Evolutionary conservation across 2,113 vertebrate genomes (phyloP).

Genomic region (Nycticebus coucang): DNA sequence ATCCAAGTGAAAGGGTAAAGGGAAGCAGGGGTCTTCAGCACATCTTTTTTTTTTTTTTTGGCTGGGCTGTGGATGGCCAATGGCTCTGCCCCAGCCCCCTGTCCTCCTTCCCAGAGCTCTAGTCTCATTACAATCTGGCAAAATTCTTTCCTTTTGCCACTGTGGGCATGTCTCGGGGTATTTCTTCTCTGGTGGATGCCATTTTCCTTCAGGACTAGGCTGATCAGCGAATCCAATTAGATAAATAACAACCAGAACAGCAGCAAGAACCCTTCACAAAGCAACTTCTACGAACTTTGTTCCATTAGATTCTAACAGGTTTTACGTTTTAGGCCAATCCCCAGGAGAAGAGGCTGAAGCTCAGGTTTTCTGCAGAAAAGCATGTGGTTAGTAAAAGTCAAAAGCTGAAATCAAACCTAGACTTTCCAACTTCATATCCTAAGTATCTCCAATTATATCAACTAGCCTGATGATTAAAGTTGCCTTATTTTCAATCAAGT

Average conservation of each 20-base stretch:
- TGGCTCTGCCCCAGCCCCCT: too few relatives aligned
- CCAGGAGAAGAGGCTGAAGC: background rate
- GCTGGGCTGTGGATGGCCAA: background rate
- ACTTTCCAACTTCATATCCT: background rate
- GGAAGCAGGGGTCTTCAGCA: background rate
- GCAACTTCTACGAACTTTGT: background rate
- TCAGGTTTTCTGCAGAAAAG: background rate
- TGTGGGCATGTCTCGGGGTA: background rate
- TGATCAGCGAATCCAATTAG: background rate
- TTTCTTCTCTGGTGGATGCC: background rate
- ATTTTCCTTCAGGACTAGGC: background rate
- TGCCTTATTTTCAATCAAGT: background rate
- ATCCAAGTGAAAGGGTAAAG: background rate
- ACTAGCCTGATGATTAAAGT: background rate
- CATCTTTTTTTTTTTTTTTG: background rate
- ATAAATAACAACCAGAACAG: background rate
- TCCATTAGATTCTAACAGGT: background rate
- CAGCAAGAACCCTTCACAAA: background rate
- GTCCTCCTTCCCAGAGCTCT: background rate
- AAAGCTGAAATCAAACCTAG: background rate
- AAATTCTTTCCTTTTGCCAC: background rate
- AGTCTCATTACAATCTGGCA: background rate
- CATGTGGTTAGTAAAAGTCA: background rate
- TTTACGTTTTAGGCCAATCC: conserved; percentile 28
- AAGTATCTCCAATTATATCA: background rate